These are phyloP conservation scores for Phocoena phocoena DNA, from an alignment of 2,113 vertebrate genomes.

Conservation along the genomic window DNA sequence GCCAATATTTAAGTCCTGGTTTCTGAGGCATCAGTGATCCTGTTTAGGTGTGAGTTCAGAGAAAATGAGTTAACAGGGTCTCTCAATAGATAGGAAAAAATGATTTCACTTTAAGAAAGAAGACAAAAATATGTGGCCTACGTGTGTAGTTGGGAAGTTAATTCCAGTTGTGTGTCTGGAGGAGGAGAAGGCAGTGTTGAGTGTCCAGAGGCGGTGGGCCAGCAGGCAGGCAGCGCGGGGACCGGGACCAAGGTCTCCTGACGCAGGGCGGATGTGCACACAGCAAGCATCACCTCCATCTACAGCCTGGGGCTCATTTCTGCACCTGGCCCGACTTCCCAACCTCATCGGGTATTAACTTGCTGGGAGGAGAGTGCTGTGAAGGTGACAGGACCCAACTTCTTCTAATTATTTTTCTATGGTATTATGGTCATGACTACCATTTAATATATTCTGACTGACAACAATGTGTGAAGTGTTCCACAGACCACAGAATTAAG, in stretches of 20 bases:
- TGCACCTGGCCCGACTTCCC: neutral
- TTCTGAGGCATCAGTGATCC: neutral
- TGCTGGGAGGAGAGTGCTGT: neutral
- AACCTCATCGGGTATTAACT: neutral
- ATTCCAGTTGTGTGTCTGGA: constrained; percentile 21
- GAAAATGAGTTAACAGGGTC: neutral
- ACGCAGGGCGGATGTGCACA: accelerated
- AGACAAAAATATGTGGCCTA: neutral
- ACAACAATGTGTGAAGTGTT: constrained; percentile 44
- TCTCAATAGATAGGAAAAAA: neutral
- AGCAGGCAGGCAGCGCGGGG: neutral
- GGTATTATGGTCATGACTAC: neutral
- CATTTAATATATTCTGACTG: constrained; percentile 41
- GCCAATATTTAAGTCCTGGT: neutral
- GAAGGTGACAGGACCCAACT: neutral
- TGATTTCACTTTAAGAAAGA: constrained; percentile 16
- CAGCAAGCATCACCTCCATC: neutral
- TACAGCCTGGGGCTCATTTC: neutral
- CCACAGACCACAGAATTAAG: constrained; percentile 16
- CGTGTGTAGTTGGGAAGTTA: neutral
- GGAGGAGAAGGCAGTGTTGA: neutral
- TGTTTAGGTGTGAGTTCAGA: neutral
- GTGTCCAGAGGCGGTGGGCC: neutral
- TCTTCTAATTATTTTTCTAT: constrained; percentile 36
- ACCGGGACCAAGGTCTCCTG: neutral